Base-by-base conservation (phyloP, 2,888 invertebrate species). In the Mystacides longicornis region DNA sequence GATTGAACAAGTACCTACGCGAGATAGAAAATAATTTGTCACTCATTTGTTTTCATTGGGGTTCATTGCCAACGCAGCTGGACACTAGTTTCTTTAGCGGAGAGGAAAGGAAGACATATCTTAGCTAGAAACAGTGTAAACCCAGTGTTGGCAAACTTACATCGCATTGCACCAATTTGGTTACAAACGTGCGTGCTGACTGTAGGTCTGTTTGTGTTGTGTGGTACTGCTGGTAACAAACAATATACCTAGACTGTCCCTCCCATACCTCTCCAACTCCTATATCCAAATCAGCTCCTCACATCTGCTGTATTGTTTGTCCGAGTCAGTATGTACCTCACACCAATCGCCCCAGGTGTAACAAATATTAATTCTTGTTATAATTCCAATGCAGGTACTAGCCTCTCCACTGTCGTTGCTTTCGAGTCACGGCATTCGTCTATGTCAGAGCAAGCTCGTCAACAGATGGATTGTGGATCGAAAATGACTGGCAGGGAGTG, bases 61-160 rank as follows among this genome's bases (percentile, higher is more conserved):
- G 68, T 67, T 66, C 66, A 68, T 69, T 67, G 58, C 51, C 64
- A 72, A 74, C 37, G 37, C 59, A 62, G 77, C 77, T 74, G 68
- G 70, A 65, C 74, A 75, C 75, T 75, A 63, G 77, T 75, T 67
- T 77, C 75, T 37, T 16, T 37, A 16, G 14, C 14, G 37, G 37
- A 37, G 14, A 14, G 37, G 14, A 37, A 7, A 14, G 16, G 37
- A 37, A 16, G 16, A 37, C n/a, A 16, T n/a, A n/a, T 37, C 14
- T 37, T n/a, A 14, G 16, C 74, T 76, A 74, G 75, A 77, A 67
- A 73, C 77, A 75, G 75, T 55, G 27, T 43, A 43, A n/a, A 19
- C 23, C 27, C 46, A 52, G 58, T 56, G 46, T 58, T 52, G 58
- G 54, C 58, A 23, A 23, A 47, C 22, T 55, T 37, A 23, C 14